A percentile compares a stretch with the other conserved stretches of the same genome.
These are phyloP conservation scores for Dryas iulia DNA, from an alignment of 1,140 invertebrate species.

Conservation along the genomic window DNA sequence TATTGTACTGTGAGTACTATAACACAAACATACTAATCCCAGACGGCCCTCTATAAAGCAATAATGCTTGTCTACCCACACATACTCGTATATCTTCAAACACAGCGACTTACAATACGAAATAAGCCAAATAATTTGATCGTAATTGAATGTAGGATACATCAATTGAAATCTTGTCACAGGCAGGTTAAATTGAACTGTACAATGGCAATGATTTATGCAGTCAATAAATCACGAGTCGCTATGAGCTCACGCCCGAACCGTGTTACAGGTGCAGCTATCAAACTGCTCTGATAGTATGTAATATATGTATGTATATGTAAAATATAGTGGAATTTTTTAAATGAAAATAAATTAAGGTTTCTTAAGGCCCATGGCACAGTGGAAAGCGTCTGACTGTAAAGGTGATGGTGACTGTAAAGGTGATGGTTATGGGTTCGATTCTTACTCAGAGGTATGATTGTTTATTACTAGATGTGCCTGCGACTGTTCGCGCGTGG, in stretches of 20 bases:
- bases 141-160: slow-evolving; percentile 13
- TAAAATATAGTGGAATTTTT: too few relatives aligned
- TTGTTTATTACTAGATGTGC: too few relatives aligned
- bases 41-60: not conserved
- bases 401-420: too few relatives aligned
- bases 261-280: slow-evolving; percentile 26
- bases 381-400: too few relatives aligned
- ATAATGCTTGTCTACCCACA: not conserved
- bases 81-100: not conserved
- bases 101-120: not conserved
- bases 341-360: too few relatives aligned
- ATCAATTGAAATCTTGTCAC: slow-evolving; percentile 25
- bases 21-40: not conserved
- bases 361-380: too few relatives aligned
- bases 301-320: too few relatives aligned
- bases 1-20: too few relatives aligned
- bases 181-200: slow-evolving; percentile 28
- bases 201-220: slow-evolving; percentile 28
- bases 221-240: slow-evolving; percentile 25
- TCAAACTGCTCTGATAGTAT: slow-evolving; percentile 12
- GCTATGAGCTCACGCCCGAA: slow-evolving; percentile 26
- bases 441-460: too few relatives aligned
- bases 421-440: too few relatives aligned
- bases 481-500: too few relatives aligned
- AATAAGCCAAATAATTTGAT: not conserved